phyloP scores from a whole-genome alignment of 1,140 invertebrate species.

The Drosophila sturtevanti region DNA sequence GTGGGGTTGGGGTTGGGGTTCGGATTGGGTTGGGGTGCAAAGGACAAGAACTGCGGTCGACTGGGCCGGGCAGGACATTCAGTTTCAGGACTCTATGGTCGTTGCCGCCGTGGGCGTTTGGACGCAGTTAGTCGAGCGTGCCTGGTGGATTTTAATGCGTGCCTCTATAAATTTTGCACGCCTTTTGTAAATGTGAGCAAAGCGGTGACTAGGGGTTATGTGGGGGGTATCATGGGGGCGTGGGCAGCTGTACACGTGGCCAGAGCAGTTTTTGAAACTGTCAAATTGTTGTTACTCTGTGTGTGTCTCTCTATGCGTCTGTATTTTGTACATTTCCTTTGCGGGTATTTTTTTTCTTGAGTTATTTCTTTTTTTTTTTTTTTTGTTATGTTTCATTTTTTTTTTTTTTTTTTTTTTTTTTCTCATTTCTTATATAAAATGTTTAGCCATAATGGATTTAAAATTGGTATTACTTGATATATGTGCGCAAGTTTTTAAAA shows the following conservation, averaged over 20 bases:
- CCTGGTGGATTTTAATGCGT: conserved; percentile 74
- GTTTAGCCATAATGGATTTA: conserved; percentile 39
- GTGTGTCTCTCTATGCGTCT: neutral
- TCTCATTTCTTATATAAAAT: conserved; percentile 35
- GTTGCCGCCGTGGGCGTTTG: conserved; percentile 50
- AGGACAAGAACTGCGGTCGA: conserved; percentile 36
- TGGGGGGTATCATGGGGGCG: conserved; percentile 10
- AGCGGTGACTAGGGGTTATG: neutral
- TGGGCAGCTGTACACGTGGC: conserved; percentile 67
- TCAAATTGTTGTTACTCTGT: conserved; percentile 67
- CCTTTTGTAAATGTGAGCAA: conserved; percentile 65
- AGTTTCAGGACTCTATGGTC: conserved; percentile 33
- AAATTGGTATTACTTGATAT: conserved; percentile 8
- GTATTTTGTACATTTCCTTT: neutral
- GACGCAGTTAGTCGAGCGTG: conserved; percentile 76
- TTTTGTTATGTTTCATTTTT: conserved; percentile 8
- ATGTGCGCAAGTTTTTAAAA: neutral
- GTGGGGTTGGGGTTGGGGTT: conserved; percentile 20
- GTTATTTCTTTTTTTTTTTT: conserved; percentile 24
- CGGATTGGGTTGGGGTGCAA: conserved; percentile 27
- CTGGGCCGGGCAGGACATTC: conserved; percentile 32
- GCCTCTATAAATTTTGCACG: conserved; percentile 79
- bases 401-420: conserved; percentile 23
- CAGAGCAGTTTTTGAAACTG: conserved; percentile 60
- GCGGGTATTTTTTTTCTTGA: conserved; percentile 36